Evolutionary conservation across 92 coral and sea anemone species (phyloP).

Genomic region (Actinostola sp.): DNA sequence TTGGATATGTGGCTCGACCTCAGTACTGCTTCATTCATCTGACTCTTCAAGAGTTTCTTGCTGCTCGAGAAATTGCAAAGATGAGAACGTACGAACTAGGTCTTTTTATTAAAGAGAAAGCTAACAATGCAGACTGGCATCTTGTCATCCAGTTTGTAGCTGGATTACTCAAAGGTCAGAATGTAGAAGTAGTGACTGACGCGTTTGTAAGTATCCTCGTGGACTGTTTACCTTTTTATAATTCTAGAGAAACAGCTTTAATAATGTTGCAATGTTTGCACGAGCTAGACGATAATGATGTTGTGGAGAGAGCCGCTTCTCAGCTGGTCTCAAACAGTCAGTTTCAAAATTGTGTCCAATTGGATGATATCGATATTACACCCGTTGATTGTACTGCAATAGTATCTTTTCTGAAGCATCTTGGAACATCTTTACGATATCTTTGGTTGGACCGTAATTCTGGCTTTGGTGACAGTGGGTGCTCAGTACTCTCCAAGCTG

Average conservation of each 20-base stretch:
- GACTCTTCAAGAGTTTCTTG: slow-evolving; percentile 42
- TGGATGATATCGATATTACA: background rate
- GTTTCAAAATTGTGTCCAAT: background rate
- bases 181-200: slow-evolving; percentile 6
- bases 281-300: slow-evolving; percentile 24
- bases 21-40: slow-evolving; percentile 44
- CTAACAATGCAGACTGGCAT: slow-evolving; percentile 46
- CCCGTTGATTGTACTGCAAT: slow-evolving; percentile 51
- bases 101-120: slow-evolving; percentile 22
- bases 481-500: slow-evolving; percentile 38
- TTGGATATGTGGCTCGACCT: background rate
- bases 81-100: slow-evolving; percentile 23
- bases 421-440: background rate
- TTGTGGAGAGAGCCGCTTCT: slow-evolving; percentile 30
- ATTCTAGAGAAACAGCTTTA: slow-evolving; percentile 6
- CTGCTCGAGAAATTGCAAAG: slow-evolving; percentile 42
- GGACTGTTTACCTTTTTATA: background rate
- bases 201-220: slow-evolving; percentile 15
- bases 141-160: slow-evolving; percentile 54
- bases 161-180: slow-evolving; percentile 30
- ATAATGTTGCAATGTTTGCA: slow-evolving; percentile 44
- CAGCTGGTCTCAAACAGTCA: slow-evolving; percentile 13
- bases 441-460: slow-evolving; percentile 17
- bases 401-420: slow-evolving; percentile 30
- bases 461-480: slow-evolving; percentile 28